Base-by-base conservation (phyloP, 2,797 vertebrate species). In the Ptychobarbus kaznakovi region DNA sequence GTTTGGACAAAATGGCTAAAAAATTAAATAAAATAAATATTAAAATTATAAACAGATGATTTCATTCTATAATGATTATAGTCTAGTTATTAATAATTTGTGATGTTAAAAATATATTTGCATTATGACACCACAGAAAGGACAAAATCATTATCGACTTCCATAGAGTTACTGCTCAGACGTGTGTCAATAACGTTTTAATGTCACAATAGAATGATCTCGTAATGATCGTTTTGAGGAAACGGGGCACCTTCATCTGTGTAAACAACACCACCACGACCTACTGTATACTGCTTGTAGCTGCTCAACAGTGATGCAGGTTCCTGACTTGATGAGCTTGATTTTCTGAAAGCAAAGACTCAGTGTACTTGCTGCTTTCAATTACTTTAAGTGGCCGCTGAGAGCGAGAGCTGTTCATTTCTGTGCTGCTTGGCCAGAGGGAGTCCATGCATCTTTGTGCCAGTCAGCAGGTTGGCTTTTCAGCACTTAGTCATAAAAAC, bases 391-490 rank as follows among this genome's bases (percentile, higher is more conserved):
- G 90, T 89, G 89, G 83, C 91, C 90, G 91, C 87, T 93, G 92
- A 94, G 94, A 94, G 89, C 89, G 25, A 79, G 46, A 92, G 83
- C 0, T 86, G 93, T 93, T 90, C 91, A 90, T 91, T 94, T 91
- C 25, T 72, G 18, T 28, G 68, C 88, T 86, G 91, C 76, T 51
- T n/a, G 42, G 75, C 46, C 63, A 46, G 9, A 93, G 93, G 94
- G 91, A 94, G 92, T 92, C 91, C 91, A 94, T 94, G 93, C 89
- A 92, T 95, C 94, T 95, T 91, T 82, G 88, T 94, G 95, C 95
- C 93, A 94, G 92, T 83, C 91, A 93, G 93, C 94, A 93, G 93
- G 94, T 94, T 93, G 77, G 84, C 88, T 80, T 66, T 89, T 76
- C 65, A 53, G 28, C 38, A 69, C 38, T 68, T 15, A 6, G 38